Evolutionary conservation across 2,888 invertebrate genomes (phyloP), one percentile per base, ranked within the genome.

Genomic region (Torymus aiolomorphi): DNA sequence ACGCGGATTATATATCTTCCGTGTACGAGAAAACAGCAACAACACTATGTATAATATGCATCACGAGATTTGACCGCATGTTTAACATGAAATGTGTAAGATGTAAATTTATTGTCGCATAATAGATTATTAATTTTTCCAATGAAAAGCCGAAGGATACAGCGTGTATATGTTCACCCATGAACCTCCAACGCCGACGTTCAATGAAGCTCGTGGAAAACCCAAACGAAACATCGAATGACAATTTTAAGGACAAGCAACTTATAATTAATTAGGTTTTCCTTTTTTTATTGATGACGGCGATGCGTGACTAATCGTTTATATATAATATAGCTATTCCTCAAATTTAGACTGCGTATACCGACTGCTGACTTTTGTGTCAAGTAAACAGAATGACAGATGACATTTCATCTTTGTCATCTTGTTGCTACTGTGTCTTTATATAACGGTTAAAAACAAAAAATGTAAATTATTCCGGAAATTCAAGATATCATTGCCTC

Each of bases 21-120:
- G 54, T 72, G 52, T 65, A 14, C 42, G 69, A 16, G 14, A 20
- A 59, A 52, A 59, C 3, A 70, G 71, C 31, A 31, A 31, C 31
- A 31, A 31, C 31, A 74, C 74, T 56, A 72, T 79, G 79, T 80
- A 80, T 75, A 57, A 67, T 77, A 81, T 71, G 54, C 72, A 71
- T 61, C n/a, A 66, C 59, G 18, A 77, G 70, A 77, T 77, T 73
- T 59, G 62, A 65, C 20, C 20, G 56, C 54, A 73, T 61, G 62
- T 76, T 78, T 76, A 14, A 79, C 54, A 73, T 52, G 67, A 78
- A 63, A 52, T 73, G 76, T 76, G 78, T 70, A 82, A 74, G 71
- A 79, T 82, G 71, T 76, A 79, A 82, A 82, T 80, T 82, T 80
- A 78, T 65, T 75, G 70, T 80, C 75, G 71, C 72, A 72, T 82